Base-by-base conservation (phyloP, 37 sponge, comb jelly and placozoan genomes). In the Cladorhizidae sp. region DNA sequence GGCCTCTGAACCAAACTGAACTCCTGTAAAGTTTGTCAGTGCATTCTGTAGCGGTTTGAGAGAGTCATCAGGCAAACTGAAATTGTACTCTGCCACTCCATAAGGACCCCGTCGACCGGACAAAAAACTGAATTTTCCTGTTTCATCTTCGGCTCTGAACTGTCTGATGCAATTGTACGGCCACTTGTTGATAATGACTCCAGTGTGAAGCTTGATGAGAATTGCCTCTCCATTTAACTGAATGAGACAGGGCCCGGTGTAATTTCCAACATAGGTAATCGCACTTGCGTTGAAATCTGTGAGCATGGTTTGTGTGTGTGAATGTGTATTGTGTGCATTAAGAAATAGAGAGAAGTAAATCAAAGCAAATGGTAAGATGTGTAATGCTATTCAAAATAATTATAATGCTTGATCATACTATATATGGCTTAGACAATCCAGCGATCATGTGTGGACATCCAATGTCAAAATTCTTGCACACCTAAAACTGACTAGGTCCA, bases 151-250 rank as follows among this genome's bases (percentile, higher is more conserved):
- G 18, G 80, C 73, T 25, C 74, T 28, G 55, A 86, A 86, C 64
- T 80, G 87, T n/a, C 87, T 26, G 39, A 86, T 86, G 57, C 74
- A 72, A 42, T 74, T 80, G 63, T 74, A 86, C 31, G 87, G 87
- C 87, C 87, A 86, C 41, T 65, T 59, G 42, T 73, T 80, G 32
- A 80, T 52, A 12, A 75, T 70, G 7, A 52, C 26, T 31, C 70
- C 61, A 26, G 70, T 42, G 31, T 40, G 0, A 3, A 1, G 55
- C 32, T 40, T 61, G 57, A 85, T 65, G 11, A 78, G 40, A 52
- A 86, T 80, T 68, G 80, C 63, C 17, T 51, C 65, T 43, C 80
- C 73, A 17, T 64, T 72, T 50, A 86, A 64, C 25, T 62, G 32
- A 64, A 86, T 67, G 32, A 76, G 1, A 63, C 88, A 81, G 35